Evolutionary conservation across 2,888 invertebrate genomes (phyloP).

Genomic region (Scaptomyza tumidula): DNA sequence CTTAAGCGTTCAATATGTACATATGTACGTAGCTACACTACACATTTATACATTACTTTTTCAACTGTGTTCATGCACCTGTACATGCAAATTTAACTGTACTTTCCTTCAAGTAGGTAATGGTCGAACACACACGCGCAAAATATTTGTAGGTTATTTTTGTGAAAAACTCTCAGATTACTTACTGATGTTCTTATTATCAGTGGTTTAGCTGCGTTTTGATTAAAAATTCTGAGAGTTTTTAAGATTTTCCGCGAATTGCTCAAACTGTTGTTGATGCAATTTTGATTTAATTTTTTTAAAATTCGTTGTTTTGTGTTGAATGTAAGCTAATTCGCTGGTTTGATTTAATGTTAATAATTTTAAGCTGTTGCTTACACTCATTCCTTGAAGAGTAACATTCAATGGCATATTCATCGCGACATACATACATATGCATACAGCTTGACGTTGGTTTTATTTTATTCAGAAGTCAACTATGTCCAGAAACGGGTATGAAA

Average conservation of each 20-base stretch:
- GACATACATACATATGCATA: constrained; percentile 25
- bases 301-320: no score
- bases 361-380: constrained; percentile 23
- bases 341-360: constrained; percentile 13
- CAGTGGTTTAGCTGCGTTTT: neutral
- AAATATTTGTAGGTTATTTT: neutral
- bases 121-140: neutral
- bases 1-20: neutral
- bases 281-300: neutral
- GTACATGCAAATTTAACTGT: no score
- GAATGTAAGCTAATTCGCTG: neutral
- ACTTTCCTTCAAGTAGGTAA: no score
- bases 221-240: neutral
- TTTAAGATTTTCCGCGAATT: neutral
- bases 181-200: neutral
- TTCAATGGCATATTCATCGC: constrained; percentile 66
- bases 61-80: neutral
- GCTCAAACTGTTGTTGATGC: neutral
- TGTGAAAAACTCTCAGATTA: no score
- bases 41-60: neutral
- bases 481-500: neutral
- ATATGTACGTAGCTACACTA: neutral
- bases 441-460: neutral
- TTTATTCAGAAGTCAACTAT: neutral
- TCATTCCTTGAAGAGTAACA: constrained; percentile 61